Evolutionary conservation across 2,888 invertebrate genomes (phyloP), one percentile per base, ranked within the genome.

Genomic region (Lochmaea crataegi): DNA sequence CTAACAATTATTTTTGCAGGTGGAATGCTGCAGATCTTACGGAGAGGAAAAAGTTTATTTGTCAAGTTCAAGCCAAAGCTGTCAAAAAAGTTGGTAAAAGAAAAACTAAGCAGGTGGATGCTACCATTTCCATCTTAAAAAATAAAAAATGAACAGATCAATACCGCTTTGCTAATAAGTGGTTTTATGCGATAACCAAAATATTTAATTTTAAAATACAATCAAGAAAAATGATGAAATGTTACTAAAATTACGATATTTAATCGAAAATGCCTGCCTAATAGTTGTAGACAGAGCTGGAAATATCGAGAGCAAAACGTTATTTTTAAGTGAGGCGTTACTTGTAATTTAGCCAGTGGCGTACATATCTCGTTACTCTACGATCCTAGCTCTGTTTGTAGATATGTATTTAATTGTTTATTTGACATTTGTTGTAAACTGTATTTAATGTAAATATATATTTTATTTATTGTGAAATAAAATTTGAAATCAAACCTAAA

Each of bases 1-100:
- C 7, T 38, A 38, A 38, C 1, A 38, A 38, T 9, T 38, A 38
- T 26, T 65, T 57, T 84, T 87, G 76, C 86, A 90, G 90, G 82
- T 93, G 93, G 94, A 88, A 89, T 60, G 90, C 91, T 2, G 88
- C 88, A 53, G 89, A 87, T 81, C 92, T 93, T 85, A 84, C 90
- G 70, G 89, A 90, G 71, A 86, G 86, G 14, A 91, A 90, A 74
- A 89, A 90, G 80, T 93, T 88, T 86, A 90, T 94, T 82, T 94
- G 93, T 85, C 92, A 94, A 84, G 89, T 89, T 11, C 79, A 79
- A 69, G 81, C 77, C 10, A 75, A 76, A 72, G 71, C 75, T 60
- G 80, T 81, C 26, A 81, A 81, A 67, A 74, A 73, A 60, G 61
- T 81, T 38, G 75, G 72, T 14, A 73, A 56, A 11, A 71, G 69